Percentiles rank a stretch among this genome's conserved stretches.
These are phyloP conservation scores for Cephus runcator DNA, from an alignment of 2,888 invertebrate genomes.

Conservation along the genomic window DNA sequence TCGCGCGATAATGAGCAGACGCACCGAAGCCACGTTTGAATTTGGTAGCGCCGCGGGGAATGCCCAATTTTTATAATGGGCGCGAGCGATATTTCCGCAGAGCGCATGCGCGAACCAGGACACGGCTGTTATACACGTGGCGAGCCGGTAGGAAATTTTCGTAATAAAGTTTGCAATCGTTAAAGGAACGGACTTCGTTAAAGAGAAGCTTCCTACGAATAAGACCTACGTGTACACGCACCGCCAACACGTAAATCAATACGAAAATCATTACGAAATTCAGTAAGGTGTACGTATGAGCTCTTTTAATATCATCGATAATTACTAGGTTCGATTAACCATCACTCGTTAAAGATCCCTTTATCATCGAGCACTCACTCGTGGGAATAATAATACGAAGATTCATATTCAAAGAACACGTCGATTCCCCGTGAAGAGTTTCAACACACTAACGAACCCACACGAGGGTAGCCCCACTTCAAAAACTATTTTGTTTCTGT, in stretches of 20 bases:
- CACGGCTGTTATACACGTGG: background rate
- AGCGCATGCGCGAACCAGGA: background rate
- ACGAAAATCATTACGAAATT: background rate
- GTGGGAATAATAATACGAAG: background rate
- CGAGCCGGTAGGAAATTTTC: background rate
- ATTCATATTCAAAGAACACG: background rate
- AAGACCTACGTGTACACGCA: background rate
- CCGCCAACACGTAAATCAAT: background rate
- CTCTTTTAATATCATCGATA: background rate
- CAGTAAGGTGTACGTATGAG: background rate
- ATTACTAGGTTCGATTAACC: background rate
- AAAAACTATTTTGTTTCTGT: conserved; percentile 6
- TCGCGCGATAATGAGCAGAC: background rate
- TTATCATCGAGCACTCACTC: background rate
- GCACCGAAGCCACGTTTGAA: background rate
- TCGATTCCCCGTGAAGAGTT: background rate
- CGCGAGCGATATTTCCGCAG: background rate
- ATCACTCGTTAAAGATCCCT: background rate
- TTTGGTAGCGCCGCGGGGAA: background rate
- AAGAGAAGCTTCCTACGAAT: background rate
- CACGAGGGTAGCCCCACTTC: background rate
- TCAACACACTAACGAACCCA: background rate
- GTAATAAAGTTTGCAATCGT: background rate
- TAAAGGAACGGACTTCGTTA: background rate
- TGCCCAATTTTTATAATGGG: background rate